Conservation (phyloP, 2,113 vertebrate species). For the Pollachius pollachius region DNA sequence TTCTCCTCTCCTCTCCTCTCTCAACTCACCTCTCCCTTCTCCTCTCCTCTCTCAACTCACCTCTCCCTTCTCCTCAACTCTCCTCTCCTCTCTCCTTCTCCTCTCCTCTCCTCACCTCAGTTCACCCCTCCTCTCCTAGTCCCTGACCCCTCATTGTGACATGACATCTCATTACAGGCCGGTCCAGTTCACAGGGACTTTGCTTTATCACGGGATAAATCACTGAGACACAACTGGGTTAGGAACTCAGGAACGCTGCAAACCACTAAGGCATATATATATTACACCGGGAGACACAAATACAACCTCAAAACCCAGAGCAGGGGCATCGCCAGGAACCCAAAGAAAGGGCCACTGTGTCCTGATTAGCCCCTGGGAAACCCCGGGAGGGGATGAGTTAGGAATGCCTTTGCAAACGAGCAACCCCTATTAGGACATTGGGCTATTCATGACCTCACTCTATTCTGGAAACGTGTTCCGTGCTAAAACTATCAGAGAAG, state of each 20-base stretch:
- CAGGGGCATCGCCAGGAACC: background rate
- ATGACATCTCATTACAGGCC: slow-evolving; percentile 66
- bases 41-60: background rate
- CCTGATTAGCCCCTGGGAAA: slow-evolving; percentile 9
- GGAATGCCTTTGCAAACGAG: background rate
- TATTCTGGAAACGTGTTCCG: too few species aligned
- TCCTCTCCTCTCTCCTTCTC: background rate
- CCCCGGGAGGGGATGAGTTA: background rate
- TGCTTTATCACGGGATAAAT: slow-evolving; percentile 65
- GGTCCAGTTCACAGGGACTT: slow-evolving; percentile 52
- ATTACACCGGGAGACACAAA: slow-evolving; percentile 1
- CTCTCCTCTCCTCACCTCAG: background rate
- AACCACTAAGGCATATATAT: slow-evolving; percentile 7
- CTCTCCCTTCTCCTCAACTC: background rate
- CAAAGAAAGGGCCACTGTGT: slow-evolving; percentile 1
- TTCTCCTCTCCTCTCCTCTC: background rate
- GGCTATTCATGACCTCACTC: too few species aligned
- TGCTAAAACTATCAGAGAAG: too few species aligned
- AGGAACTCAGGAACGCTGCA: slow-evolving; percentile 30
- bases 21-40: background rate
- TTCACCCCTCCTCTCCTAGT: background rate
- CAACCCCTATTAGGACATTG: background rate
- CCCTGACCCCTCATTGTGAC: slow-evolving; percentile 28
- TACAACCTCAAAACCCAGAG: background rate
- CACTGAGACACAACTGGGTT: slow-evolving; percentile 67